Base-by-base conservation (phyloP, 1,140 invertebrate genomes). In the Penaeus chinensis region DNA sequence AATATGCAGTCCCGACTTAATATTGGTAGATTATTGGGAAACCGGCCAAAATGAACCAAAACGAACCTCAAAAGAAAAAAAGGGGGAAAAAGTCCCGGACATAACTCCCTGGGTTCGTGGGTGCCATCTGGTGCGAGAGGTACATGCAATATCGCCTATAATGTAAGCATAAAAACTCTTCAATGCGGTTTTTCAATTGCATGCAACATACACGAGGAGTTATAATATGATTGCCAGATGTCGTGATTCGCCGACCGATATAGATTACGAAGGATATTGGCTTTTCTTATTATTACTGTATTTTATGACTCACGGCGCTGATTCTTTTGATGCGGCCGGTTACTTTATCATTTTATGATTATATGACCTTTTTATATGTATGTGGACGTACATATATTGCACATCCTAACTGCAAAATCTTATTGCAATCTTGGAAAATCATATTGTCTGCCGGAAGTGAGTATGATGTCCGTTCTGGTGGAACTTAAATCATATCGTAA, bases 191-290 rank as follows among this genome's bases (percentile, higher is more conserved):
- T 54, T 82, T 82, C 81, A 42, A 82, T 82, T 82, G 81, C 81
- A 82, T 69, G 81, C 81, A 82, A 82, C 81, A 82, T 24, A 69
- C 60, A 18, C n/a, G 63, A 69, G 65, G 71, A 76, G 71, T 42
- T 24, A n/a, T 82, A 61, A 82, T 82, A 82, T 82, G 81, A 82
- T 82, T 82, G 81, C 65, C 81, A 82, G 81, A 82, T 82, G 81
- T 69, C 81, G 81, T 82, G 81, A 82, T 69, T 82, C 63, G 27
- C 62, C 69, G 37, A 54, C 65, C 81, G 47, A 69, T 69, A 82
- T 47, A 65, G 81, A 82, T 82, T 65, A 63, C 13, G 80, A 27
- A 37, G 27, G 76, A 20, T 78, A 78, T 32, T 54, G 20, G 22
- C 77, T n/a, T 54, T 54, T 54, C 54, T 11, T 54, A 54, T 54